Evolutionary conservation across 2,888 invertebrate genomes (phyloP).

Genomic region (Incurvaria masculella): DNA sequence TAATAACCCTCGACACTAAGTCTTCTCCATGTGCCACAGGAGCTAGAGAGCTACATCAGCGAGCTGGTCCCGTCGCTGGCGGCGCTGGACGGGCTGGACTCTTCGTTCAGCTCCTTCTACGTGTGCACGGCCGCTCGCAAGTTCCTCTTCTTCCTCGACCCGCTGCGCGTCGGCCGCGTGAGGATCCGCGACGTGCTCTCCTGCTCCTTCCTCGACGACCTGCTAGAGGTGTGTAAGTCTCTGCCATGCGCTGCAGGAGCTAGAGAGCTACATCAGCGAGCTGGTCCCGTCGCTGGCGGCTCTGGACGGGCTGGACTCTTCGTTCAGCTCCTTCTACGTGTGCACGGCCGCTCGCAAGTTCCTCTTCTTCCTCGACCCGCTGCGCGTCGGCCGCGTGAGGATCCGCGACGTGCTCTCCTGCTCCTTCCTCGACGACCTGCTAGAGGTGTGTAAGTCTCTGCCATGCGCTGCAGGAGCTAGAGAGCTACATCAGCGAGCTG

Average conservation of each 20-base stretch:
- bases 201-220: slow-evolving; percentile 88
- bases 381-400: slow-evolving; percentile 82
- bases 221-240: slow-evolving; percentile 66
- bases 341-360: slow-evolving; percentile 96
- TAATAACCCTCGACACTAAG: too few species aligned
- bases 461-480: slow-evolving; percentile 70
- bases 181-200: slow-evolving; percentile 89
- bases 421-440: slow-evolving; percentile 86
- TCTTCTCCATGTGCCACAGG: too few species aligned
- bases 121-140: slow-evolving; percentile 94
- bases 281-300: slow-evolving; percentile 90
- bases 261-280: slow-evolving; percentile 94
- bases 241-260: slow-evolving; percentile 59
- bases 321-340: slow-evolving; percentile 94
- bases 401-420: slow-evolving; percentile 91
- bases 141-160: slow-evolving; percentile 95
- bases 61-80: slow-evolving; percentile 91
- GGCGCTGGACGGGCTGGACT: slow-evolving; percentile 85
- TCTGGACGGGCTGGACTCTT: slow-evolving; percentile 84
- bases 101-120: slow-evolving; percentile 94
- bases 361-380: slow-evolving; percentile 91
- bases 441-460: slow-evolving; percentile 60
- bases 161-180: slow-evolving; percentile 81
- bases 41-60: slow-evolving; percentile 91
- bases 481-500: slow-evolving; percentile 91